phyloP scores from a whole-genome alignment of 1,140 invertebrate species.

The Scylla paramamosain region DNA sequence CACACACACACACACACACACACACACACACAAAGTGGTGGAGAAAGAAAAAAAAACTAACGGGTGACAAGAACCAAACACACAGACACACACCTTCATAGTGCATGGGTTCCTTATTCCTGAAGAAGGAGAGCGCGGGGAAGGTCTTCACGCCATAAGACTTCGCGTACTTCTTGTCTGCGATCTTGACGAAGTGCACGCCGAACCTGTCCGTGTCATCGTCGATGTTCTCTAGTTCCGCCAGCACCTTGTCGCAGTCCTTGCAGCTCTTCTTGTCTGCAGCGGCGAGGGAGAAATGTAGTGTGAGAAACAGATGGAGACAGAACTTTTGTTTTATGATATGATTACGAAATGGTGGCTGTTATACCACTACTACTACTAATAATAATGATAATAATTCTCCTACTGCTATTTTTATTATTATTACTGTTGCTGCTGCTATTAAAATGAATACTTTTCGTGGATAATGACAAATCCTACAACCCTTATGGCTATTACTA shows the following conservation, averaged over 20 bases:
- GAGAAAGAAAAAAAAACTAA: background rate
- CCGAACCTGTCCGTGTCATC: constrained; percentile 96
- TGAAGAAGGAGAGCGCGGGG: constrained; percentile 96
- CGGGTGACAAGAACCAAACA: background rate
- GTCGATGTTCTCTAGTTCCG: constrained; percentile 95
- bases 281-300: background rate
- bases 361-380: too few relatives aligned
- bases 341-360: too few relatives aligned
- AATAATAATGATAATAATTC: too few relatives aligned
- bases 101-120: constrained; percentile 95
- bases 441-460: too few relatives aligned
- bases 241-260: constrained; percentile 94
- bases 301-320: too few relatives aligned
- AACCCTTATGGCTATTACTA: too few relatives aligned
- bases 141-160: constrained; percentile 96
- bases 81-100: constrained; percentile 87
- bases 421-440: too few relatives aligned
- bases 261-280: constrained; percentile 83
- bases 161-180: constrained; percentile 96
- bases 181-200: constrained; percentile 96
- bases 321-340: background rate
- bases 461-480: too few relatives aligned
- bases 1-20: too few relatives aligned
- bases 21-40: too few relatives aligned
- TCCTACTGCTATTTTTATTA: too few relatives aligned